These are phyloP conservation scores for Callimorpha dominula DNA, from an alignment of 2,888 invertebrate genomes.

Conservation along the genomic window DNA sequence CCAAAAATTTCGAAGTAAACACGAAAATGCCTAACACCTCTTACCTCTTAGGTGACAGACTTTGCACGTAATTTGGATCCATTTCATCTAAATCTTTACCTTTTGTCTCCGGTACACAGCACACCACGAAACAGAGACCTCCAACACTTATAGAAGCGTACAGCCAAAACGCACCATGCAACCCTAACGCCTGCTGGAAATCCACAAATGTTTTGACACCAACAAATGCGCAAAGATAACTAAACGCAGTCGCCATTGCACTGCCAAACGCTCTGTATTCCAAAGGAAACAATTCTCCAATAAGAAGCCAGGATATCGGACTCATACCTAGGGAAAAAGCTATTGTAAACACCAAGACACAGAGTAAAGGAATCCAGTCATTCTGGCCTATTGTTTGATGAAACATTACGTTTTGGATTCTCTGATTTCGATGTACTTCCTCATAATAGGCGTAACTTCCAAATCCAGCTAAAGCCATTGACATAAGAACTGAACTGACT, in stretches of 20 bases:
- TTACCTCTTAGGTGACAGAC: slow-evolving; percentile 81
- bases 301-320: slow-evolving; percentile 94
- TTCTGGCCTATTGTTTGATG: slow-evolving; percentile 87
- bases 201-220: slow-evolving; percentile 95
- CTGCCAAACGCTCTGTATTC: slow-evolving; percentile 95
- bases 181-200: slow-evolving; percentile 91
- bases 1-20: slow-evolving; percentile 47
- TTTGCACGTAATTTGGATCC: slow-evolving; percentile 89
- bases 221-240: slow-evolving; percentile 94
- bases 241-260: slow-evolving; percentile 94
- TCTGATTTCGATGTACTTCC: slow-evolving; percentile 87
- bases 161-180: slow-evolving; percentile 95
- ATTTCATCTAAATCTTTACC: slow-evolving; percentile 96
- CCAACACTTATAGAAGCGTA: slow-evolving; percentile 94
- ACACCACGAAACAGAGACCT: slow-evolving; percentile 94
- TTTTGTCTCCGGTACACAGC: slow-evolving; percentile 96
- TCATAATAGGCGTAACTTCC: slow-evolving; percentile 95
- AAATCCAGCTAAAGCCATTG: slow-evolving; percentile 94
- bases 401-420: slow-evolving; percentile 83
- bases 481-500: slow-evolving; percentile 94
- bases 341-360: slow-evolving; percentile 93
- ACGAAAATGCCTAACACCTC: slow-evolving; percentile 35
- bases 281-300: slow-evolving; percentile 93
- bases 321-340: slow-evolving; percentile 96
- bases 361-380: slow-evolving; percentile 94